Evolutionary conservation across 2,797 vertebrate species (phyloP).

Genomic region (Nannoperca australis): DNA sequence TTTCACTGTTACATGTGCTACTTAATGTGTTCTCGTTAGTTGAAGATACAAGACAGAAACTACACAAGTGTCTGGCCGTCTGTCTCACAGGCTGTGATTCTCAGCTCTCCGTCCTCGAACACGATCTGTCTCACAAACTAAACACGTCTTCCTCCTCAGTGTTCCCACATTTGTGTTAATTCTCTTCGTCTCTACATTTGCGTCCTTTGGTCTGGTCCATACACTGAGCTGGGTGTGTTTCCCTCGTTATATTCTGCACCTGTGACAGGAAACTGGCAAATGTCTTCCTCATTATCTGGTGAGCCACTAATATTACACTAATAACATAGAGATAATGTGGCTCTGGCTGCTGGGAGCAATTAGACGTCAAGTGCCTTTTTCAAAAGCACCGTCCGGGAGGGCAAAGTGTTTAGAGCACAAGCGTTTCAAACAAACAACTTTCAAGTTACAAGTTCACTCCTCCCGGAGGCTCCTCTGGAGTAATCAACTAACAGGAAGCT

Average conservation of each 20-base stretch:
- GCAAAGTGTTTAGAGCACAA: not conserved
- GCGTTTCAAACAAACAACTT: constrained; percentile 17
- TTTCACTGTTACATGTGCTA: not conserved
- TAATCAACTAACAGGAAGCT: constrained; percentile 15
- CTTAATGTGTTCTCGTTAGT: not conserved
- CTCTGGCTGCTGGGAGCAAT: not conserved
- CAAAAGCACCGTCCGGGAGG: not conserved
- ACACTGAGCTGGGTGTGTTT: too few species aligned
- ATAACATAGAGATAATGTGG: too few species aligned
- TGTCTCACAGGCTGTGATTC: not conserved
- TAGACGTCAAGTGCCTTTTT: constrained; percentile 3
- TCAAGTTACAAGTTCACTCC: not conserved
- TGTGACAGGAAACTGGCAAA: too few species aligned
- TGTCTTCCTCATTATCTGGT: too few species aligned
- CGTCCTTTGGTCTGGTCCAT: not conserved
- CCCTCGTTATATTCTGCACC: too few species aligned
- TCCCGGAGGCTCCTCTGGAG: not conserved
- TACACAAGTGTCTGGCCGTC: not conserved
- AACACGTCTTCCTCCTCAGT: not conserved
- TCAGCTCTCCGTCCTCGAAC: not conserved
- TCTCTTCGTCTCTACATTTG: not conserved
- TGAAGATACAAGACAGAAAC: not conserved
- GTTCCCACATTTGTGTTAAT: not conserved
- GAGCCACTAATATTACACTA: too few species aligned
- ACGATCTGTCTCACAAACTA: not conserved